phyloP scores from a whole-genome alignment of 1,140 invertebrate species.

The Heliothis subflexa region DNA sequence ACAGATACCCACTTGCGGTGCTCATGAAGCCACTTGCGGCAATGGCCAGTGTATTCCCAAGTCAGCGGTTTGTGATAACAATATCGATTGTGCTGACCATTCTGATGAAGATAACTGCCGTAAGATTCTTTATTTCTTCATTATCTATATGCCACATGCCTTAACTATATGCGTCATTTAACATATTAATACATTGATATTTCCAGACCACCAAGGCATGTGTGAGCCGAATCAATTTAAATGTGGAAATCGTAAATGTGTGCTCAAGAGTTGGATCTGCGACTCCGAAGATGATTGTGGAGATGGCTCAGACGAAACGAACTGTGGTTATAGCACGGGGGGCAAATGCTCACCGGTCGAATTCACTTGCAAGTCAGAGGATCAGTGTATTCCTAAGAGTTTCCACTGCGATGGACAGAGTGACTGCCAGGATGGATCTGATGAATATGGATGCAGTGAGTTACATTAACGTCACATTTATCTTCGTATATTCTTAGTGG shows the following conservation, averaged over 20 bases:
- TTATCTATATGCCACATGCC: background rate
- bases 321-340: conserved; percentile 87
- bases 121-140: conserved; percentile 81
- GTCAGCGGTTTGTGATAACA: conserved; percentile 93
- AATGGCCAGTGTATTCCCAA: conserved; percentile 97
- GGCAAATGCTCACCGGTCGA: conserved; percentile 93
- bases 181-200: background rate
- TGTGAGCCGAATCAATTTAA: conserved; percentile 98
- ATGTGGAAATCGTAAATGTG: conserved; percentile 95
- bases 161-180: too few species aligned
- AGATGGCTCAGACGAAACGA: conserved; percentile 94
- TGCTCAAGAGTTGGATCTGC: conserved; percentile 97
- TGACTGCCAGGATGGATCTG: conserved; percentile 95
- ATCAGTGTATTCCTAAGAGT: conserved; percentile 96
- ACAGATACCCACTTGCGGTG: conserved; percentile 88
- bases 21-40: conserved; percentile 95
- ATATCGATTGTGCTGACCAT: conserved; percentile 93
- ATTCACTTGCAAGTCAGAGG: conserved; percentile 91
- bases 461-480: conserved; percentile 55
- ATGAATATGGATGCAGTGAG: conserved; percentile 97
- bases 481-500: background rate
- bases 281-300: conserved; percentile 96
- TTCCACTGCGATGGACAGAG: conserved; percentile 97
- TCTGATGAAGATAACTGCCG: conserved; percentile 96
- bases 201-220: conserved; percentile 75